Evolutionary conservation across 2,113 vertebrate genomes (phyloP).

Genomic region (Elephantulus edwardii): DNA sequence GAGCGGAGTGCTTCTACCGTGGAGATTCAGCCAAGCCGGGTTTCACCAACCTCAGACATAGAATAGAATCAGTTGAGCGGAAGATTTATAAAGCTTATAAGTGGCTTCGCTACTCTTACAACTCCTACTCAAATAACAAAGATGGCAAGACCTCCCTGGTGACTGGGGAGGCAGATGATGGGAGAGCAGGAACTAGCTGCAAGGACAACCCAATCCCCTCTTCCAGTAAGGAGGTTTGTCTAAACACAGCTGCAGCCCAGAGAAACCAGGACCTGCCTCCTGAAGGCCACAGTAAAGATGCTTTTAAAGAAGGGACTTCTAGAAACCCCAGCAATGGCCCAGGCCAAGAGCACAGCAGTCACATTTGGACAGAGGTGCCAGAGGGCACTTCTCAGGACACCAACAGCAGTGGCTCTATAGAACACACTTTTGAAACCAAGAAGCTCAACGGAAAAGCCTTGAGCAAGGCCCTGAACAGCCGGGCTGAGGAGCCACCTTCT

Average conservation of each 20-base stretch:
- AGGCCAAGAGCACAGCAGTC: constrained; percentile 77
- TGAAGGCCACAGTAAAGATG: constrained; percentile 78
- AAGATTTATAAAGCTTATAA: constrained; percentile 91
- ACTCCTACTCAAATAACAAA: constrained; percentile 86
- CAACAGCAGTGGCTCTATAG: constrained; percentile 74
- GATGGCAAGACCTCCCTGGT: constrained; percentile 84
- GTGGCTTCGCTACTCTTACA: constrained; percentile 89
- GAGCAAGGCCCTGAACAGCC: constrained; percentile 82
- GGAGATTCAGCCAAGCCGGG: constrained; percentile 81
- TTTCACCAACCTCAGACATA: constrained; percentile 83
- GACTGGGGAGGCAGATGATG: constrained; percentile 83
- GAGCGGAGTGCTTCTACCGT: constrained; percentile 81
- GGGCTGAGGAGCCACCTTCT: constrained; percentile 82
- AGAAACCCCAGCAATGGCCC: constrained; percentile 79
- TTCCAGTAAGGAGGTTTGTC: constrained; percentile 75
- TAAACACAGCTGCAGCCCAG: constrained; percentile 54
- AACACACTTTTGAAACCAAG: constrained; percentile 85
- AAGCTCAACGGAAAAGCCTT: constrained; percentile 88
- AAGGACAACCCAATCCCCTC: constrained; percentile 74
- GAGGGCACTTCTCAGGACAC: constrained; percentile 81
- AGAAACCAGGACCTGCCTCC: constrained; percentile 73
- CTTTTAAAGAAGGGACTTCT: constrained; percentile 78
- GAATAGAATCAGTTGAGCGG: constrained; percentile 87
- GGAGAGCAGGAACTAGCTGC: constrained; percentile 84
- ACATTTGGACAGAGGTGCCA: constrained; percentile 73